These are phyloP conservation scores for Ypsolopha scabrella DNA, from an alignment of 2,888 invertebrate genomes.

Conservation along the genomic window DNA sequence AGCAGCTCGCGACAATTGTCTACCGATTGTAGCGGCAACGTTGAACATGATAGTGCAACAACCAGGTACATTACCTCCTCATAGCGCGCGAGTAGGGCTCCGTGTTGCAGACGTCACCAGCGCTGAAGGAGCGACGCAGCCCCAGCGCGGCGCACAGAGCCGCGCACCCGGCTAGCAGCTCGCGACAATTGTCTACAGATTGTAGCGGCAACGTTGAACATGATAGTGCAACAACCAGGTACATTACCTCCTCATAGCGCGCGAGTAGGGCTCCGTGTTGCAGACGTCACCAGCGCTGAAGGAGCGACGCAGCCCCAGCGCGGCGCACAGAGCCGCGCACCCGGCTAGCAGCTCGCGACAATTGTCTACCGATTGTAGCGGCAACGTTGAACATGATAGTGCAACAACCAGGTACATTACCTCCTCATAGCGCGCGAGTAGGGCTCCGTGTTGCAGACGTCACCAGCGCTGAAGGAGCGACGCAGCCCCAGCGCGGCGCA, in stretches of 20 bases:
- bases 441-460: slow-evolving; percentile 51
- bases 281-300: slow-evolving; percentile 85
- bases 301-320: slow-evolving; percentile 84
- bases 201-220: neutral
- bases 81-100: too few species aligned
- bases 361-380: too few species aligned
- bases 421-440: too few species aligned
- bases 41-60: neutral
- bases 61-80: too few species aligned
- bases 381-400: neutral
- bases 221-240: too few species aligned
- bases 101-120: slow-evolving; percentile 73
- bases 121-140: slow-evolving; percentile 86
- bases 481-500: slow-evolving; percentile 85
- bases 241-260: too few species aligned
- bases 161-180: slow-evolving; percentile 67
- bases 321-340: slow-evolving; percentile 83
- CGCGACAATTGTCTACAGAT: too few species aligned
- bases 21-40: neutral
- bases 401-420: too few species aligned
- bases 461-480: slow-evolving; percentile 86
- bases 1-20: too few species aligned
- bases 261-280: too few species aligned
- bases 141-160: slow-evolving; percentile 84
- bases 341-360: slow-evolving; percentile 19